Conservation (phyloP, 2,113 vertebrate species). For the Pantherophis guttatus region DNA sequence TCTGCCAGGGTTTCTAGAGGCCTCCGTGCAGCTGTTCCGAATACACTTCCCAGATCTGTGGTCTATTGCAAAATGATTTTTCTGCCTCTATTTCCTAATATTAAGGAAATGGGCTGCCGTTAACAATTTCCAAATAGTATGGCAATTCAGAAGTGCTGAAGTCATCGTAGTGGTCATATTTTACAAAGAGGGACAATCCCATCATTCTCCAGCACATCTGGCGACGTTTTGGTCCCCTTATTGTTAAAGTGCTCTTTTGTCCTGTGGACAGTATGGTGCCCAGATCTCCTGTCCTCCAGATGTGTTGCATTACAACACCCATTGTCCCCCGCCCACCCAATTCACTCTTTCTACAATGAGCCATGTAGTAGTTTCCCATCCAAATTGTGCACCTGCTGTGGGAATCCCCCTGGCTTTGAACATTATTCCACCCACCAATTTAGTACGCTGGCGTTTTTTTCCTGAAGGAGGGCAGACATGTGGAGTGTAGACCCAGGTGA, state of each 20-base stretch:
- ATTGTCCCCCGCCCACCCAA: not conserved
- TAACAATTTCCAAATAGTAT: not conserved
- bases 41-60: fast-evolving
- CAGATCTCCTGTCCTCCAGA: not conserved
- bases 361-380: not conserved
- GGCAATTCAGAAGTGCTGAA: too few species aligned
- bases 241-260: not conserved
- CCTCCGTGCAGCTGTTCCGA: not conserved
- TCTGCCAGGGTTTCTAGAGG: fast-evolving
- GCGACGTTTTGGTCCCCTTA: not conserved
- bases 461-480: not conserved
- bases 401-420: not conserved
- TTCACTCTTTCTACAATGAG: not conserved
- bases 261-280: not conserved
- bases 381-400: not conserved
- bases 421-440: not conserved
- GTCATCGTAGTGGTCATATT: not conserved
- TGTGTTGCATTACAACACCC: not conserved
- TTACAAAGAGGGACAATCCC: too few species aligned
- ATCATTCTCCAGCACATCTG: not conserved
- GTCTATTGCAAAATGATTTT: fast-evolving
- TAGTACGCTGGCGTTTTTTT: too few species aligned
- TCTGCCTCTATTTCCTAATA: not conserved
- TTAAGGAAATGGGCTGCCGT: not conserved
- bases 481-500: not conserved